Evolutionary conservation across 2,888 invertebrate genomes (phyloP), one percentile per base, ranked within the genome.

Genomic region (Morinoia aosen): DNA sequence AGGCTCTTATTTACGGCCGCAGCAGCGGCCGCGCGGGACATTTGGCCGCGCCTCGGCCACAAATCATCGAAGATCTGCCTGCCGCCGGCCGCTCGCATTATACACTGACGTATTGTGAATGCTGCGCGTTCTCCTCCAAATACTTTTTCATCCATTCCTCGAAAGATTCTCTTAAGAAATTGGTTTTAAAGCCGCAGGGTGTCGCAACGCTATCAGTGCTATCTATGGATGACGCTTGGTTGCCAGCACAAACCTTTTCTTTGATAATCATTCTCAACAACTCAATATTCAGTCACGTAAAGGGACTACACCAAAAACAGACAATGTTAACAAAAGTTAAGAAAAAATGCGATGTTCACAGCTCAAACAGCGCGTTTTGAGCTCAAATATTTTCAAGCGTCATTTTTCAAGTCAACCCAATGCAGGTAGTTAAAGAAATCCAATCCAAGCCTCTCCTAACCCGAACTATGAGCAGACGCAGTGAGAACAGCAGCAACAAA

Each of bases 1-100:
- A 19, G 93, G 16, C 48, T 39, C 93, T 93, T 93, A 93, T 93
- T 93, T 93, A 93, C 93, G 93, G 93, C 93, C 57, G 25, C 93
- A 93, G 93, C 57, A 56, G 93, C 93, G 93, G 93, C 93, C 93
- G 19, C 93, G n/a, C 58, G 12, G n/a, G 57, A 93, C 48, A 93
- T 93, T 93, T 93, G 56, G 93, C 57, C 93, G 93, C 93, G 56
- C n/a, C 93, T 93, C 57, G 11, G 57, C 57, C 33, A 93, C 93
- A 93, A 93, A 93, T 93, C 93, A 93, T 93, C 39, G 58, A 93
- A 93, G 93, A 39, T 40, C 90, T 48, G 40, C 90, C 16, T 48
- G 12, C 48, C 33, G 90, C 90, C 48, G 25, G 76, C 76, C 76
- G 25, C 14, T 16, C 76, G 25, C 33, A 33, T 33, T 76, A 76